Evolutionary conservation across 2,113 vertebrate species (phyloP).

Genomic region (Leptobrachium leishanense): DNA sequence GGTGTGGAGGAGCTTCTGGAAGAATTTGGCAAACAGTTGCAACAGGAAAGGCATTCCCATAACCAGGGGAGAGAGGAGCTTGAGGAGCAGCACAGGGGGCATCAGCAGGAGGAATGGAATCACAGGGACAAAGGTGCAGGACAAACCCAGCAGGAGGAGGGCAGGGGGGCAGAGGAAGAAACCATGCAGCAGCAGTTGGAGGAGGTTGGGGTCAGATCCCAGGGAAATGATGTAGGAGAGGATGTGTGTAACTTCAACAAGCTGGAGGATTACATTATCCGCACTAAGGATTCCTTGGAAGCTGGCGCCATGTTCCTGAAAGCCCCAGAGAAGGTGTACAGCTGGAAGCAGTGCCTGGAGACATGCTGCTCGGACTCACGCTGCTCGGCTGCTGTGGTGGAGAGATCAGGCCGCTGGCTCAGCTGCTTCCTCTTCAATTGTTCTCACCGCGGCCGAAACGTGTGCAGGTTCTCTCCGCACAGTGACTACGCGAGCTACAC

Average conservation of each 20-base stretch:
- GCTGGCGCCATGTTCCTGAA: constrained; percentile 84
- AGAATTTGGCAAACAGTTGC: constrained; percentile 85
- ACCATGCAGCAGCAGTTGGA: constrained; percentile 42
- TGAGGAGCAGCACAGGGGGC: constrained; percentile 35
- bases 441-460: constrained; percentile 70
- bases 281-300: constrained; percentile 84
- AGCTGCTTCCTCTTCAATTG: constrained; percentile 90
- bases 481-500: constrained; percentile 82
- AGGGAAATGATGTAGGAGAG: constrained; percentile 35
- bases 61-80: constrained; percentile 43
- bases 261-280: constrained; percentile 81
- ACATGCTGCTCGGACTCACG: constrained; percentile 83
- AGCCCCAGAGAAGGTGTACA: constrained; percentile 72
- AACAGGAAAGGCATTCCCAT: constrained; percentile 66
- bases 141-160: constrained; percentile 59
- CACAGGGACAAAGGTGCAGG: constrained; percentile 45
- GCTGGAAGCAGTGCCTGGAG: constrained; percentile 81
- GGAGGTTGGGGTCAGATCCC: constrained; percentile 1
- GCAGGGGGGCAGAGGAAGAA: constrained; percentile 62
- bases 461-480: constrained; percentile 84
- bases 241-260: constrained; percentile 54
- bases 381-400: constrained; percentile 86
- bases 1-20: constrained; percentile 85
- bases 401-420: constrained; percentile 61
- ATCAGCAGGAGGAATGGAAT: background rate